Evolutionary conservation across 2,797 vertebrate species (phyloP).

Genomic region (Pantherophis alleghaniensis): DNA sequence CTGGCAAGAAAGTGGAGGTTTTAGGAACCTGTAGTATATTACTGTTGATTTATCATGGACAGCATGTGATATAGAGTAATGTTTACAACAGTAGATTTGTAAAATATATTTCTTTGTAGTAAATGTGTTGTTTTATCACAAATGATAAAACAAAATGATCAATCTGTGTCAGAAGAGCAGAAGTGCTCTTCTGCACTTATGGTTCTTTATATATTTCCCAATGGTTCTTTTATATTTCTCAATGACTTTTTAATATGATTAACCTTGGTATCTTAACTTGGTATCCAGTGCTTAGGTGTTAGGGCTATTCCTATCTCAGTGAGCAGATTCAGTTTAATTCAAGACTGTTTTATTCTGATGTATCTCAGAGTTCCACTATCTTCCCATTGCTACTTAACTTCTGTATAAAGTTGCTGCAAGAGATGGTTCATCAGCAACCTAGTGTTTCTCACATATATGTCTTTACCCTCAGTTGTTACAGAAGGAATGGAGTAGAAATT

Average conservation of each 20-base stretch:
- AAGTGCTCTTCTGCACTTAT: not conserved
- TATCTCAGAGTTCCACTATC: not conserved
- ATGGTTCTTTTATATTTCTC: not conserved
- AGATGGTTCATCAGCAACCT: not conserved
- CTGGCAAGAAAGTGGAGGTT: not conserved
- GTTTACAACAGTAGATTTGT: not conserved
- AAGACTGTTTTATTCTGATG: not conserved
- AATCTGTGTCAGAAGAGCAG: no score
- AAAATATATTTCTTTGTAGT: conserved; percentile 50
- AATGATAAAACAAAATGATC: no score
- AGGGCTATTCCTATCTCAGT: not conserved
- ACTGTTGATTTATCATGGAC: not conserved
- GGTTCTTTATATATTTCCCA: not conserved
- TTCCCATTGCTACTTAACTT: not conserved
- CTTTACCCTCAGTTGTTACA: not conserved
- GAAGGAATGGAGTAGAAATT: not conserved
- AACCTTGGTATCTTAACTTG: not conserved
- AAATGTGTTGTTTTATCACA: conserved; percentile 12
- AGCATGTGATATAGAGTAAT: not conserved
- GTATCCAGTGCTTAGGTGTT: not conserved
- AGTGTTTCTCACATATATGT: not conserved
- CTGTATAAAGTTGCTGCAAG: not conserved
- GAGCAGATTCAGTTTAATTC: not conserved
- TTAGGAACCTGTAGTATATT: not conserved
- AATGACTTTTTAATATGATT: not conserved